Conservation (phyloP, 2,113 vertebrate species). For the Solea solea region DNA sequence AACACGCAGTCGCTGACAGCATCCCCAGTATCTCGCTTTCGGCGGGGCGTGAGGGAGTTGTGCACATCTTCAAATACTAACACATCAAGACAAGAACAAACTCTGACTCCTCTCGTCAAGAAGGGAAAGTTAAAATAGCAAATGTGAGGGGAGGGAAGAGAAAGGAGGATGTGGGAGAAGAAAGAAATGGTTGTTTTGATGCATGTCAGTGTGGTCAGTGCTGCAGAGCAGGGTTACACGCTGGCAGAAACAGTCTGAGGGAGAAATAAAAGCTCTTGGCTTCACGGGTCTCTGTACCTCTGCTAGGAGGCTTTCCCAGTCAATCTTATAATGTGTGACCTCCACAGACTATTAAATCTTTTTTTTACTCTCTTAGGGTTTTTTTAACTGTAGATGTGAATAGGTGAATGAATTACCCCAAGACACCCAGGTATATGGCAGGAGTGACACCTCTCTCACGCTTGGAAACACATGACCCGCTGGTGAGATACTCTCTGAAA, state of each 20-base stretch:
- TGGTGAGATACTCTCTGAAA: conserved; percentile 67
- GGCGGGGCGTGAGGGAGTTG: conserved; percentile 56
- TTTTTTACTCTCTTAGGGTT: conserved; percentile 62
- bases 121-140: conserved; percentile 49
- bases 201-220: conserved; percentile 57
- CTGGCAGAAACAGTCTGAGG: conserved; percentile 63
- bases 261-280: conserved; percentile 76
- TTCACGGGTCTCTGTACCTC: conserved; percentile 55
- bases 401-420: conserved; percentile 70
- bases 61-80: conserved; percentile 54
- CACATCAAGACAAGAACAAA: conserved; percentile 49
- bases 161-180: conserved; percentile 8
- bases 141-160: conserved; percentile 16
- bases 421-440: conserved; percentile 57
- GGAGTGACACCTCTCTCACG: conserved; percentile 54
- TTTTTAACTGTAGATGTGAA: conserved; percentile 62
- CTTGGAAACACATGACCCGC: conserved; percentile 56
- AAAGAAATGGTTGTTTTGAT: conserved; percentile 51
- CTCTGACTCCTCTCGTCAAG: conserved; percentile 56
- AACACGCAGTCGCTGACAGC: conserved; percentile 53
- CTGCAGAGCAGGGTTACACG: conserved; percentile 62
- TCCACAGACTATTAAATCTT: conserved; percentile 73
- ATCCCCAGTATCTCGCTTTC: conserved; percentile 58
- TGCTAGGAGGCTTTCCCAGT: conserved; percentile 65
- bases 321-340: conserved; percentile 77